Conservation (phyloP, 2,797 vertebrate species). For the Urophycis tenuis region DNA sequence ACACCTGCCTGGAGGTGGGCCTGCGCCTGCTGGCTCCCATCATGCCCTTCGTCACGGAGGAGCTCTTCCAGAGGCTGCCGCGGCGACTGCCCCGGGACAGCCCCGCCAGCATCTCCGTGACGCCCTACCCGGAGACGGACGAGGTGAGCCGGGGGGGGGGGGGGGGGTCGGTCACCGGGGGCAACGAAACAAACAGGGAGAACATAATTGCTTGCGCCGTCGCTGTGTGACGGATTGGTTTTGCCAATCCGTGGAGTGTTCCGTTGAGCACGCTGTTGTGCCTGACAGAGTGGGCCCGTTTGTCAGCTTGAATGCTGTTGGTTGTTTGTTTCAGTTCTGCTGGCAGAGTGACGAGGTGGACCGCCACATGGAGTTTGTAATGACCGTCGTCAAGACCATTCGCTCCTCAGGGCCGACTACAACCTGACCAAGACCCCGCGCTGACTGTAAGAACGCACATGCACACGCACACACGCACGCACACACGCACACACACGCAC, state of each 20-base stretch:
- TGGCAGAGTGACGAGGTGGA: conserved; percentile 81
- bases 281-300: neutral
- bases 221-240: neutral
- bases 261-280: neutral
- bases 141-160: no score
- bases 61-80: conserved; percentile 85
- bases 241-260: neutral
- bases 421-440: conserved; percentile 84
- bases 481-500: neutral
- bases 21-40: conserved; percentile 82
- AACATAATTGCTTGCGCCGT: neutral
- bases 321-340: conserved; percentile 68
- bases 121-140: conserved; percentile 71
- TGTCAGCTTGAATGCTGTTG: conserved; percentile 11
- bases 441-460: conserved; percentile 76
- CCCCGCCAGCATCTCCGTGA: conserved; percentile 75
- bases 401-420: conserved; percentile 87
- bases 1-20: conserved; percentile 81
- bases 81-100: conserved; percentile 60
- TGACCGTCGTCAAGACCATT: conserved; percentile 77
- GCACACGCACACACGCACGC: neutral
- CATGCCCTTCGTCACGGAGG: conserved; percentile 88
- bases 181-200: neutral
- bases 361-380: conserved; percentile 74
- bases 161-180: no score